phyloP scores from a whole-genome alignment of 2,888 invertebrate genomes.

The Macaria notata region DNA sequence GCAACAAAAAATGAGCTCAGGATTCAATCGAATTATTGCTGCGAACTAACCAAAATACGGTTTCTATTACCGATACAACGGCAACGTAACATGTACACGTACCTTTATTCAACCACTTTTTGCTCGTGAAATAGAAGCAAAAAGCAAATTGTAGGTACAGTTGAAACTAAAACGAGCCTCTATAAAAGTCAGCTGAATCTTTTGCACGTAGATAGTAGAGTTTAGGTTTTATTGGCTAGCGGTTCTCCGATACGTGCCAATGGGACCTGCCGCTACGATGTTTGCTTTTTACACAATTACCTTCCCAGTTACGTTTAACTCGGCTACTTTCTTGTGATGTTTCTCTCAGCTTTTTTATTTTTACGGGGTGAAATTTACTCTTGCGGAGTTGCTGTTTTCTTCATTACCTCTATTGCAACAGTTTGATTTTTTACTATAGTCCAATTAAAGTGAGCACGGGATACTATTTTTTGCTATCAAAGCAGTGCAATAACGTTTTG shows the following conservation, averaged over 20 bases:
- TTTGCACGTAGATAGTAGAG: slow-evolving; percentile 32
- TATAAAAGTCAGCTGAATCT: slow-evolving; percentile 34
- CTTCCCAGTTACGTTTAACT: slow-evolving; percentile 30
- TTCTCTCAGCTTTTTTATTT: slow-evolving; percentile 22
- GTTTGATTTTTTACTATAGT: too few species aligned
- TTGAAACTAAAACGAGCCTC: slow-evolving; percentile 28
- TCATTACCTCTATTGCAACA: too few species aligned
- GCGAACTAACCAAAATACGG: not conserved
- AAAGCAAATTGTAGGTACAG: slow-evolving; percentile 29
- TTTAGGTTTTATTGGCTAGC: slow-evolving; percentile 33
- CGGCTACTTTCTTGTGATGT: slow-evolving; percentile 25
- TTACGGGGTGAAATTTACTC: slow-evolving; percentile 16
- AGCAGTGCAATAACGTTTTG: too few species aligned
- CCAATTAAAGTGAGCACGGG: too few species aligned
- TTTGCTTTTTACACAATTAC: slow-evolving; percentile 34
- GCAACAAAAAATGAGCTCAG: too few species aligned
- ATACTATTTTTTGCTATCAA: too few species aligned
- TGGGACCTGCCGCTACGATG: slow-evolving; percentile 27
- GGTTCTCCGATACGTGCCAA: slow-evolving; percentile 36
- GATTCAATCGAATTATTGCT: too few species aligned
- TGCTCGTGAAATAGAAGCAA: slow-evolving; percentile 23
- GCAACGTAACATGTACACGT: slow-evolving; percentile 1
- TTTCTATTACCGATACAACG: not conserved
- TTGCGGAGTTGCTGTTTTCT: slow-evolving; percentile 18
- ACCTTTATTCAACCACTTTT: slow-evolving; percentile 20